Conservation (phyloP, 23 tunicate genomes). For the Oikopleura dioica region DNA sequence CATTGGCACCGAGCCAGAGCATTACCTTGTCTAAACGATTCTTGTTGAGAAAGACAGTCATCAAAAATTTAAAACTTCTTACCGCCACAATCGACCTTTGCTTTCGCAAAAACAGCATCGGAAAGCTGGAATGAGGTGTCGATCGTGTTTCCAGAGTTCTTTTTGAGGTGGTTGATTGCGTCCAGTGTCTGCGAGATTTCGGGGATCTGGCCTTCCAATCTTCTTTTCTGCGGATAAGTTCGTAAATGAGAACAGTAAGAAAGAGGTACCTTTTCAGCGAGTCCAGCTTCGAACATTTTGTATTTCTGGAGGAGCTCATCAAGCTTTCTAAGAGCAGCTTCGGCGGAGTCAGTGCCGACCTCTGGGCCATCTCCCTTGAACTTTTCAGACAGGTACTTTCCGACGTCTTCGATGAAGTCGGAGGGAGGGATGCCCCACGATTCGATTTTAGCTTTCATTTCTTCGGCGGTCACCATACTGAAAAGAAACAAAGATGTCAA, state of each 20-base stretch:
- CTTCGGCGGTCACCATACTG: too few species aligned
- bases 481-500: too few species aligned
- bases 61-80: conserved; percentile 17
- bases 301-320: conserved; percentile 77
- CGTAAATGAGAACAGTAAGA: too few species aligned
- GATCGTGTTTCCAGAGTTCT: conserved; percentile 27
- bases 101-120: conserved; percentile 70
- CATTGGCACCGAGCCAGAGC: conserved; percentile 38
- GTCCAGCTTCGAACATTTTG: conserved; percentile 40
- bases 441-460: background rate
- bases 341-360: background rate
- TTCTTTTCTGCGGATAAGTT: conserved; percentile 16
- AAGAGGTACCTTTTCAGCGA: conserved; percentile 23
- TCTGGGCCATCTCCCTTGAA: background rate
- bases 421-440: background rate
- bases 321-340: conserved; percentile 22
- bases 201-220: conserved; percentile 60
- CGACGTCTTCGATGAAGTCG: background rate
- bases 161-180: conserved; percentile 34
- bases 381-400: background rate
- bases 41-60: conserved; percentile 3
- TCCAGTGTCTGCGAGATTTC: conserved; percentile 55
- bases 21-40: background rate
- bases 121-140: conserved; percentile 47
- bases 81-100: conserved; percentile 46